A percentile compares a stretch with the other conserved stretches of the same genome.
Evolutionary conservation across 2,113 vertebrate genomes (phyloP).

Genomic region (Pelmatolapia mariae): DNA sequence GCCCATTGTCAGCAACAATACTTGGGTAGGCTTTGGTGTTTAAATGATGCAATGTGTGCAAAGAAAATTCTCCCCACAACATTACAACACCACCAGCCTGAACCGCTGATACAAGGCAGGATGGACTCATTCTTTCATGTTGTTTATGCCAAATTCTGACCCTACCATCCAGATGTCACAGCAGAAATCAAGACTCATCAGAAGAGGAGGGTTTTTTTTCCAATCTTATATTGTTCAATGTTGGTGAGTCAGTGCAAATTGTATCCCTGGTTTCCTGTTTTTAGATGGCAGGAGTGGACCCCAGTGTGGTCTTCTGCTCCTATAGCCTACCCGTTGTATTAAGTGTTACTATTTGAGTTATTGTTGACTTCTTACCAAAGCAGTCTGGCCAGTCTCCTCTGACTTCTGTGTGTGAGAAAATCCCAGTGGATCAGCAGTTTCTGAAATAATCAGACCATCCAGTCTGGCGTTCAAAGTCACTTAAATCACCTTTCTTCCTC

Average conservation of each 20-base stretch:
- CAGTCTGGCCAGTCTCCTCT: not conserved
- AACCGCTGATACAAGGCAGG: not conserved
- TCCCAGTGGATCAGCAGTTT: not conserved
- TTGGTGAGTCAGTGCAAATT: not conserved
- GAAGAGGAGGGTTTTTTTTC: accelerated
- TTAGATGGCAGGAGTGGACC: not conserved
- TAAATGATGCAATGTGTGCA: not conserved
- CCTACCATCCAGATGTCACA: not conserved
- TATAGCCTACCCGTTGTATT: not conserved
- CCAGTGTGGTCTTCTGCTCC: not conserved
- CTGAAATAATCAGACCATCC: not conserved
- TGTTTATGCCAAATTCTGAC: not conserved
- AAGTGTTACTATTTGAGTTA: not conserved
- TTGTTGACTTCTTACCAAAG: not conserved
- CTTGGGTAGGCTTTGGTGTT: not conserved
- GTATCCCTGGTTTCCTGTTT: not conserved
- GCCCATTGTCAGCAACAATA: not conserved
- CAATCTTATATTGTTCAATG: not conserved
- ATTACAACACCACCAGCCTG: not conserved
- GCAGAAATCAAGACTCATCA: not conserved
- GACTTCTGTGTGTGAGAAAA: not conserved
- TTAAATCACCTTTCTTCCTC: not conserved
- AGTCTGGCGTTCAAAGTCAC: not conserved
- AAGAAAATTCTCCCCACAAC: not conserved
- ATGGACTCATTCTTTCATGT: not conserved